Conservation (phyloP, 1,140 invertebrate species). For the Lysiphlebus fabarum region DNA sequence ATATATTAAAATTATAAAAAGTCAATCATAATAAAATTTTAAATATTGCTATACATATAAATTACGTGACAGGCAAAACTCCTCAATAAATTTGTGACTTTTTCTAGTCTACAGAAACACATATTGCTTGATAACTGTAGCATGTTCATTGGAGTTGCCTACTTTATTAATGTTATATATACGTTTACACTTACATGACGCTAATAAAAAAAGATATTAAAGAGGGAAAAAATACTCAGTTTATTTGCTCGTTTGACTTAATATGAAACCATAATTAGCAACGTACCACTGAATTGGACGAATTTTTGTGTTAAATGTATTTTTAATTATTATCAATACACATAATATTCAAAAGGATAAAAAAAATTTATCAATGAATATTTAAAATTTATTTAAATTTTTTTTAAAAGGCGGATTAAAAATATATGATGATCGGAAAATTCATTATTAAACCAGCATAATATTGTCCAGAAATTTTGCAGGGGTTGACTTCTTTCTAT, state of each 20-base stretch:
- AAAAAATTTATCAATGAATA: too few relatives aligned
- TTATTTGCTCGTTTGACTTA: constrained; percentile 10
- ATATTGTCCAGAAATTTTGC: too few relatives aligned
- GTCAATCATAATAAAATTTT: not conserved
- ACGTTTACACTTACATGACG: not conserved
- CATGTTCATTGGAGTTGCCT: not conserved
- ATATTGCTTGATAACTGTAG: not conserved
- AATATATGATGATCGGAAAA: too few relatives aligned
- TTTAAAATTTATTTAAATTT: too few relatives aligned
- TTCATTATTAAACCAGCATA: too few relatives aligned
- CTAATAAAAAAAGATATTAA: not conserved
- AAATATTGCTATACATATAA: too few relatives aligned
- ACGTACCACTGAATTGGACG: constrained; percentile 14
- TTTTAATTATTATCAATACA: too few relatives aligned
- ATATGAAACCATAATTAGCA: constrained; percentile 18
- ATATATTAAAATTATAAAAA: not conserved
- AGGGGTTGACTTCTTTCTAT: too few relatives aligned
- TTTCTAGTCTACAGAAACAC: constrained; percentile 1
- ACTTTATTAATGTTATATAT: not conserved
- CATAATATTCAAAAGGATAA: too few relatives aligned
- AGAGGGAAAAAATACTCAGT: constrained; percentile 1
- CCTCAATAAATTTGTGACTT: not conserved
- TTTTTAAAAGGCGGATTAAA: too few relatives aligned
- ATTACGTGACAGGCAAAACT: constrained; percentile 20
- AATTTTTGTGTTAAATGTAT: too few relatives aligned